These are phyloP conservation scores for Fragum fragum DNA, from an alignment of 2,888 invertebrate species.

Conservation along the genomic window DNA sequence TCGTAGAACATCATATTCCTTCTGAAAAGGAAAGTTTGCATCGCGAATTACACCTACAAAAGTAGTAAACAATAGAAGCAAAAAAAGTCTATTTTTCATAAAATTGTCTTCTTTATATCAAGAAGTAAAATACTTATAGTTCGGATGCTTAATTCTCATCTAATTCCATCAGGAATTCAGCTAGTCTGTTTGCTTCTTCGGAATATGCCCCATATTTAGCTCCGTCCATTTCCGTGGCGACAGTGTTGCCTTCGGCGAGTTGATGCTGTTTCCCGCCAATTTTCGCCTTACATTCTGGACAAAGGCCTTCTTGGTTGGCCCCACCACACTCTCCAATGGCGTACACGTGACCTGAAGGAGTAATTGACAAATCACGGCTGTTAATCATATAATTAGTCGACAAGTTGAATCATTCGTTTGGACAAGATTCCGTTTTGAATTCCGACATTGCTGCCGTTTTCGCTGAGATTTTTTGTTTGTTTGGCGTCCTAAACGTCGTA, in stretches of 20 bases:
- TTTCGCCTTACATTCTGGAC: slow-evolving; percentile 89
- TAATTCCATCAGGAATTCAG: slow-evolving; percentile 33
- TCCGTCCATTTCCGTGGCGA: slow-evolving; percentile 87
- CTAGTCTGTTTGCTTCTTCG: slow-evolving; percentile 67
- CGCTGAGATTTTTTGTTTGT: no score
- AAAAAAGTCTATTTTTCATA: no score
- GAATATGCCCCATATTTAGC: slow-evolving; percentile 80
- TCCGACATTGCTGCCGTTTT: no score
- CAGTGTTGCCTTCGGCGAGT: slow-evolving; percentile 87
- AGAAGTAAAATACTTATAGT: no score
- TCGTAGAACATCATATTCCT: no score
- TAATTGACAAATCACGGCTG: not conserved
- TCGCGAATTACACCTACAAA: no score
- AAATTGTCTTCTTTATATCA: no score
- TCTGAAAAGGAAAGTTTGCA: no score
- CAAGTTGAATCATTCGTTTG: slow-evolving; percentile 88
- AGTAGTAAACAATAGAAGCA: no score
- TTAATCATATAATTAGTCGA: no score
- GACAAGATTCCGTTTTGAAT: slow-evolving; percentile 84
- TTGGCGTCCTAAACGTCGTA: no score
- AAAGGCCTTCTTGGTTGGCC: slow-evolving; percentile 88
- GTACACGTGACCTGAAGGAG: slow-evolving; percentile 89
- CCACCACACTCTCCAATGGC: slow-evolving; percentile 91
- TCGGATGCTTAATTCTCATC: not conserved
- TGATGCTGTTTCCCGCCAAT: slow-evolving; percentile 89